phyloP scores from a whole-genome alignment of 2,797 vertebrate species.

The Knipowitschia caucasica region DNA sequence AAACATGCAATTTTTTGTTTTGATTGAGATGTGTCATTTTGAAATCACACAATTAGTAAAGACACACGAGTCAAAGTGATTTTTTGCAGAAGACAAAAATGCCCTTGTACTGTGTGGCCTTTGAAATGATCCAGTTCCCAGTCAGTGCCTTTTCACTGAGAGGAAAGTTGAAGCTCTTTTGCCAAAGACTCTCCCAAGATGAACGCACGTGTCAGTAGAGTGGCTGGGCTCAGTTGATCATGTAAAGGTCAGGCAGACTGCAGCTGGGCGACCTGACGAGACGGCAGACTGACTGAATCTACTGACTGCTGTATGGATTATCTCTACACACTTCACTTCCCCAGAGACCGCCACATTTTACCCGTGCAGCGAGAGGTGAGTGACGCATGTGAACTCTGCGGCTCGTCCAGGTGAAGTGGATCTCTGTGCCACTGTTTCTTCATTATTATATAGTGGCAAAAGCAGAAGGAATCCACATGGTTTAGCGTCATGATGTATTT shows the following conservation, averaged over 20 bases:
- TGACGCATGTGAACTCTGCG: background rate
- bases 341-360: conserved; percentile 11
- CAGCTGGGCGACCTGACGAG: conserved; percentile 53
- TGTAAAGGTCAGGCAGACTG: conserved; percentile 70
- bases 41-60: too few species aligned
- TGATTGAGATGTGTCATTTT: background rate
- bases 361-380: conserved; percentile 2
- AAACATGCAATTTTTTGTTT: too few species aligned
- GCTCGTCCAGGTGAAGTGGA: conserved; percentile 32
- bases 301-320: conserved; percentile 33
- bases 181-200: conserved; percentile 68
- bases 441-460: conserved; percentile 1
- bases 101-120: conserved; percentile 70
- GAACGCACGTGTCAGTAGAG: conserved; percentile 65
- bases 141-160: conserved; percentile 55
- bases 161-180: conserved; percentile 55
- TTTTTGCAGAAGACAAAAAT: too few species aligned
- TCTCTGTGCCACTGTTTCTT: conserved; percentile 44
- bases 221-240: conserved; percentile 65
- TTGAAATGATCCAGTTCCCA: conserved; percentile 55
- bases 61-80: too few species aligned
- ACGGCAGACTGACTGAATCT: conserved; percentile 39
- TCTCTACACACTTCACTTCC: conserved; percentile 26
- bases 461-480: too few species aligned
- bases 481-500: too few species aligned